A percentile compares a stretch with the other conserved stretches of the same genome.
These are phyloP conservation scores for Mustela lutreola DNA, from an alignment of 2,113 vertebrate species.

Conservation along the genomic window DNA sequence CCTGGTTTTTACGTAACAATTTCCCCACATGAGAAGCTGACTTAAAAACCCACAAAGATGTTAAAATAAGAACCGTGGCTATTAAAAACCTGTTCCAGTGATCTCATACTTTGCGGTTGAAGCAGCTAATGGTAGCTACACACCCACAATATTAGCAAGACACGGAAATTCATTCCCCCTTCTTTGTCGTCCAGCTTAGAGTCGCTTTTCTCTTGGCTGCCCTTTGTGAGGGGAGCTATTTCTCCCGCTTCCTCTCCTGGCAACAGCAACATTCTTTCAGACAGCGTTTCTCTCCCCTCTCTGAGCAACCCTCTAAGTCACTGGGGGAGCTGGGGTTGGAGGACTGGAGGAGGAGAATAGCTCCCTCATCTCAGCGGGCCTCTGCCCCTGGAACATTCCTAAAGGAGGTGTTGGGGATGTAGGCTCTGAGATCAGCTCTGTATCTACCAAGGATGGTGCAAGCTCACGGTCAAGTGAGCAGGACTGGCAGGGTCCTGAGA, in stretches of 20 bases:
- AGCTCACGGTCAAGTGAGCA: neutral
- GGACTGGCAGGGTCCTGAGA: neutral
- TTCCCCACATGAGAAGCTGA: slow-evolving; percentile 19
- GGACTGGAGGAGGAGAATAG: accelerated
- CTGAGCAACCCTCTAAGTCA: neutral
- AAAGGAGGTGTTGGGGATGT: neutral
- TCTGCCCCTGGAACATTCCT: neutral
- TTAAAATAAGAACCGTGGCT: slow-evolving; percentile 49
- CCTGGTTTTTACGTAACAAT: slow-evolving; percentile 42
- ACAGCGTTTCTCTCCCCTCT: neutral
- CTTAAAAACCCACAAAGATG: slow-evolving; percentile 62
- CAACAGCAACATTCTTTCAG: slow-evolving; percentile 66
- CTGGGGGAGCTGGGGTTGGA: neutral
- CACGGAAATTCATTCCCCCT: neutral
- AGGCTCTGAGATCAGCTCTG: neutral
- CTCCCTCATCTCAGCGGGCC: neutral
- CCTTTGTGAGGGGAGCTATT: slow-evolving; percentile 34
- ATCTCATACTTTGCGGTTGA: neutral
- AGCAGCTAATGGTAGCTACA: neutral
- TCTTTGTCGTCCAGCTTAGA: neutral
- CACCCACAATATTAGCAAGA: neutral
- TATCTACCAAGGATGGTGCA: neutral
- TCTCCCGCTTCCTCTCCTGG: slow-evolving; percentile 65
- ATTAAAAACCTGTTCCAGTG: slow-evolving; percentile 54
- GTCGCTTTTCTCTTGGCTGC: neutral